Base-by-base conservation (phyloP, 1,140 invertebrate genomes). In the Saccostrea echinata region DNA sequence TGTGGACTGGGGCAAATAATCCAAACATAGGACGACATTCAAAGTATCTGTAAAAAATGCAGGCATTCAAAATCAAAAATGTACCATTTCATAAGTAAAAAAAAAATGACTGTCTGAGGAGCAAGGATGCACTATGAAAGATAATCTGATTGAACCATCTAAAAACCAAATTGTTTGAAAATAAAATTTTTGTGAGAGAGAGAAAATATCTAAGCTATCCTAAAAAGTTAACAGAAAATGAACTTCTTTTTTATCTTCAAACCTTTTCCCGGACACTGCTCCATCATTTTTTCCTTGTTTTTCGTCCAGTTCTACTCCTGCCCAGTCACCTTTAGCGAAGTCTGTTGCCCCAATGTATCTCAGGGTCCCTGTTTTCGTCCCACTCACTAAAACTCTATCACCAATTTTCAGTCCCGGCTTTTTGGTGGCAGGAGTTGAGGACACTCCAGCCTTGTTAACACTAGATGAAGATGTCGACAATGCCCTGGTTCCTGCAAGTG, bases 201-300 rank as follows among this genome's bases (percentile, higher is more conserved):
- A 61, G 2, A 6, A 57, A 57, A 21, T 21, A 61, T 61, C 1
- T 61, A 21, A n/a, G n/a, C n/a, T 16, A 55, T 61, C 55, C 6
- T 21, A n/a, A 61, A 6, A 21, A 1, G 6, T 21, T 61, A 61
- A 61, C 12, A 21, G 18, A 16, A 61, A 61, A n/a, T 21, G n/a
- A 18, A 6, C 1, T n/a, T 61, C n/a, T 27, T 53, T 51, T 21
- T 51, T 18, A 51, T 43, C n/a, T n/a, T 52, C 92, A 89, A 90
- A 96, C 95, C 95, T 95, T 93, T 96, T 96, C 11, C 96, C 98
- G 90, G 97, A 97, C 64, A 99, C 98, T 68, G 97, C 97, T 76
- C 98, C 98, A 95, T 99, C 98, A 95, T 99, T 99, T 95, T 99
- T 99, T 57, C 98, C 98, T 86, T 97, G 95, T 16, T 98, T 97